Evolutionary conservation across 35 echinoderm and acorn worm species (phyloP), one percentile per base, ranked within the genome.

Genomic region (Patiria miniata): DNA sequence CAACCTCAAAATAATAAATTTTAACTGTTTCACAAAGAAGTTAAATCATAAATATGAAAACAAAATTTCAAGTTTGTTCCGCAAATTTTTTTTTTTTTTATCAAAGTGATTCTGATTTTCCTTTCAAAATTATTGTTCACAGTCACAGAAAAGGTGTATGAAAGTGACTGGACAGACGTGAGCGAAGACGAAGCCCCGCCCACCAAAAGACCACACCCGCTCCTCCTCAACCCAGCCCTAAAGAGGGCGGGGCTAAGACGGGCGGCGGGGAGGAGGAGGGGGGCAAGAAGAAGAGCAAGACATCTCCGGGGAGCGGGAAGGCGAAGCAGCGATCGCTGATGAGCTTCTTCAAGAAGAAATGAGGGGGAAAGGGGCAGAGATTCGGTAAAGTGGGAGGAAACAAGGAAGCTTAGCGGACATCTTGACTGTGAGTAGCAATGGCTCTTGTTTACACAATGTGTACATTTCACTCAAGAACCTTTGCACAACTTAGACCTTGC

Each of bases 301-400:
- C 36, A 6, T 88, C 77, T 17, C 86, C 90, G 12, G 85, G 50
- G 18, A 90, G 65, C 19, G 82, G 79, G 33, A 83, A 83, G 51
- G 81, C 80, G 18, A 92, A 92, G 55, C 90, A 92, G 39, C 40
- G 76, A n/a, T 82, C 77, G 1, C 44, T 92, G 18, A 92, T 92
- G 90, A 92, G 90, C 51, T 92, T 92, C 53, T 92, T 92, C 32
- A 92, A 92, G 79, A 92, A 92, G 37, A 92, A 92, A 83, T 92
- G 65, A 92, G 34, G n/a, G n/a, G n/a, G n/a, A 47, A 47, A 47
- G 42, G 42, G 12, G 42, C 42, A 6, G 12, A 47, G 42, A n/a
- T n/a, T n/a, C n/a, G n/a, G n/a, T n/a, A n/a, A 47, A 47, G 12
- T 47, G 4, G 12, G 12, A 12, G 12, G 42, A 47, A 47, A 47